A percentile compares a stretch with the other conserved stretches of the same genome.
These are phyloP conservation scores for Geopemphigus sp. DNA, from an alignment of 1,140 invertebrate genomes.

Conservation along the genomic window DNA sequence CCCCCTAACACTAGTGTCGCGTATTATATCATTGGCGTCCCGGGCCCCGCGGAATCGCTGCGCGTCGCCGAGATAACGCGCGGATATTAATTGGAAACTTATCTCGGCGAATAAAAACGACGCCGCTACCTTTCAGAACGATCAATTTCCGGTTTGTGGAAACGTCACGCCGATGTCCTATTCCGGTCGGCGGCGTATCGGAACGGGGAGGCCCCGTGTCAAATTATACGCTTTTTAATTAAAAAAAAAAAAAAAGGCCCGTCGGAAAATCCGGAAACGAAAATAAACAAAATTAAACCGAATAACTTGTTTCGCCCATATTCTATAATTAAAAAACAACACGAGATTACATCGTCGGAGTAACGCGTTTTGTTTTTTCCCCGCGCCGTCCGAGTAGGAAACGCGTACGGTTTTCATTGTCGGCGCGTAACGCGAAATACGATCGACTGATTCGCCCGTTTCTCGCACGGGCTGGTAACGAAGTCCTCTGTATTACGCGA, in stretches of 20 bases:
- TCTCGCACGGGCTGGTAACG: no score
- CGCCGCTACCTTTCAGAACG: conserved; percentile 3
- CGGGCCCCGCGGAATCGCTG: no score
- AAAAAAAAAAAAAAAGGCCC: conserved; percentile 36
- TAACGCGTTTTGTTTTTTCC: no score
- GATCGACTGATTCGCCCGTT: no score
- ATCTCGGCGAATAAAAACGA: conserved; percentile 4
- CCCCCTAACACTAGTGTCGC: no score
- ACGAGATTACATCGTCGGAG: not conserved
- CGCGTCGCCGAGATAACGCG: not conserved
- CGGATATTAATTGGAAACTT: conserved; percentile 29
- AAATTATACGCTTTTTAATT: conserved; percentile 35
- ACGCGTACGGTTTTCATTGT: no score
- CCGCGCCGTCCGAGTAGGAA: no score
- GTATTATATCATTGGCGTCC: no score
- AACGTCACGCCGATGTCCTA: conserved; percentile 7
- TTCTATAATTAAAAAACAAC: conserved; percentile 29
- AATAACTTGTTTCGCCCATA: conserved; percentile 1
- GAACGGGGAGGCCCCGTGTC: not conserved
- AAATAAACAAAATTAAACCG: not conserved
- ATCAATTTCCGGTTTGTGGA: not conserved
- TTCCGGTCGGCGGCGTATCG: not conserved
- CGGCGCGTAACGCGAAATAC: no score
- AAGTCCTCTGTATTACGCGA: no score
- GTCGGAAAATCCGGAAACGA: not conserved